A percentile compares a stretch with the other conserved stretches of the same genome.
Evolutionary conservation across 2,797 vertebrate genomes (phyloP).

Genomic region (Rhynchotus rufescens): DNA sequence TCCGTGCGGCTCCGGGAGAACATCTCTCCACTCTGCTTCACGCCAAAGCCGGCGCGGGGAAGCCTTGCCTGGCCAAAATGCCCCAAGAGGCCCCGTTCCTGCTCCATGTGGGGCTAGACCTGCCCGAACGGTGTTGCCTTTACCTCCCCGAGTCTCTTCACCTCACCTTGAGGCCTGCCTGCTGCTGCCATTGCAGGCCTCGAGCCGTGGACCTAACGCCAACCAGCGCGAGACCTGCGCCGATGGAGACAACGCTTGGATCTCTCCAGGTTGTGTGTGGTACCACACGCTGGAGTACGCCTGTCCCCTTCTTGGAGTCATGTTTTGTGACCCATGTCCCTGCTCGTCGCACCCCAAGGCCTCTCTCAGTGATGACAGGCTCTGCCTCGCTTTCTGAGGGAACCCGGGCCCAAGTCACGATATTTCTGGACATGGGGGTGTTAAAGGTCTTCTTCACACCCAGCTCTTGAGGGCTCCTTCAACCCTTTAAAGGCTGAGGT

Average conservation of each 20-base stretch:
- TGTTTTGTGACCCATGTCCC: background rate
- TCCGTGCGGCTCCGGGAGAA: background rate
- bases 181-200: too few relatives aligned
- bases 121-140: background rate
- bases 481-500: background rate
- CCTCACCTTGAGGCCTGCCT: too few relatives aligned
- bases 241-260: too few relatives aligned
- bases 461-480: slow-evolving; percentile 1
- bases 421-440: background rate
- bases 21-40: background rate
- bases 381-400: too few relatives aligned
- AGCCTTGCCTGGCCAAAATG: background rate
- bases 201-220: too few relatives aligned
- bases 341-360: background rate
- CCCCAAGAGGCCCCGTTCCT: rapidly evolving
- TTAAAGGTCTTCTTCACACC: background rate
- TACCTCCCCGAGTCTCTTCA: background rate
- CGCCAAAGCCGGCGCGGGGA: background rate
- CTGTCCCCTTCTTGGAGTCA: background rate
- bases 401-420: rapidly evolving
- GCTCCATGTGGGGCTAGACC: background rate
- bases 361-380: background rate
- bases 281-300: background rate
- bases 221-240: too few relatives aligned
- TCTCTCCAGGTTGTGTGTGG: background rate